Conservation (phyloP, 2,888 invertebrate genomes). For the Caenorhabditis sulstoni region DNA sequence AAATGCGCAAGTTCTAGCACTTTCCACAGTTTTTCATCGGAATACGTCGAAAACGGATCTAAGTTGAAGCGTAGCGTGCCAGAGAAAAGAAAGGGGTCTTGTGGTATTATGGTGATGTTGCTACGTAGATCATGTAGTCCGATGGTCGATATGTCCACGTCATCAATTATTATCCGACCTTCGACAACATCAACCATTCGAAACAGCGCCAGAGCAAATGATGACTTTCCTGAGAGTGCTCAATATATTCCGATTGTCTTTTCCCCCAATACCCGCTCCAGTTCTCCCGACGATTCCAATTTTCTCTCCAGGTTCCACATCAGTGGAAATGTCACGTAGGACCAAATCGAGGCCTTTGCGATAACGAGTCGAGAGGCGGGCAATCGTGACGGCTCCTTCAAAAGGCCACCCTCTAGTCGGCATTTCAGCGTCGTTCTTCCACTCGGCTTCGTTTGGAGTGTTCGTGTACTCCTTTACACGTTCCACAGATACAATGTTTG, state of each 20-base stretch:
- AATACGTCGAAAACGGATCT: slow-evolving; percentile 87
- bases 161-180: slow-evolving; percentile 90
- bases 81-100: slow-evolving; percentile 96
- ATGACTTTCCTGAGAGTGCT: slow-evolving; percentile 89
- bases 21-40: slow-evolving; percentile 91
- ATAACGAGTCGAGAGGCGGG: slow-evolving; percentile 77
- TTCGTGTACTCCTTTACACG: slow-evolving; percentile 80
- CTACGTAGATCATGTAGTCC: slow-evolving; percentile 84
- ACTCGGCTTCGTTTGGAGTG: slow-evolving; percentile 82
- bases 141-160: no score
- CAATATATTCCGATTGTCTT: slow-evolving; percentile 86
- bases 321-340: slow-evolving; percentile 88
- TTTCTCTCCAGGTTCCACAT: slow-evolving; percentile 83
- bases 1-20: slow-evolving; percentile 92
- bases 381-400: slow-evolving; percentile 81
- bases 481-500: slow-evolving; percentile 81
- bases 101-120: slow-evolving; percentile 86
- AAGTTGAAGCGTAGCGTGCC: slow-evolving; percentile 92
- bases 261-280: slow-evolving; percentile 83
- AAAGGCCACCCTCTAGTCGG: slow-evolving; percentile 70
- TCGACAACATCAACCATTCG: slow-evolving; percentile 88
- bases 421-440: slow-evolving; percentile 7
- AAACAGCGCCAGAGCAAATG: slow-evolving; percentile 90
- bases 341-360: slow-evolving; percentile 86
- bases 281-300: no score